A percentile compares a stretch with the other conserved stretches of the same genome.
Evolutionary conservation across 1,140 invertebrate genomes (phyloP).

Genomic region (Drosophila takahashii): DNA sequence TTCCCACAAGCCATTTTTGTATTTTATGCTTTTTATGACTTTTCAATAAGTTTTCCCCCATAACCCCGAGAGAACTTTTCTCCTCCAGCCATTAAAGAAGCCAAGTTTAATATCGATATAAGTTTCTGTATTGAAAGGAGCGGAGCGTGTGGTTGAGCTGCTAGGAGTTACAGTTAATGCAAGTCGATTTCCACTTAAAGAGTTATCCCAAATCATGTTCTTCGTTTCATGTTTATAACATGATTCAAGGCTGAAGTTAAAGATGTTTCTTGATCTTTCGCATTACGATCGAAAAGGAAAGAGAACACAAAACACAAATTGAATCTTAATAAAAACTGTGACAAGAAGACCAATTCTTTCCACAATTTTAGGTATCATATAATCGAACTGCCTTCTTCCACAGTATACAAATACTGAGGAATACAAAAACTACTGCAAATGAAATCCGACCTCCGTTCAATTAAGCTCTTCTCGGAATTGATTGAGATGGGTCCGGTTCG

Average conservation of each 20-base stretch:
- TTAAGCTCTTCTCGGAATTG: conserved; percentile 7
- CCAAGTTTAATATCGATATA: conserved; percentile 42
- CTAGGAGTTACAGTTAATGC: not conserved
- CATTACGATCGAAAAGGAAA: too few species aligned
- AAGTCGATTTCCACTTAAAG: not conserved
- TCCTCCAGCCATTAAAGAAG: conserved; percentile 30
- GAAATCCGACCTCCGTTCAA: conserved; percentile 13
- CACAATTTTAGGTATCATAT: too few species aligned
- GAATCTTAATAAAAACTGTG: too few species aligned
- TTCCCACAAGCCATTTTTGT: conserved; percentile 23
- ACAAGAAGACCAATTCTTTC: too few species aligned
- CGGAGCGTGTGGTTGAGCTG: not conserved
- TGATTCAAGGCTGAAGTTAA: too few species aligned
- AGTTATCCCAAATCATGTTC: not conserved
- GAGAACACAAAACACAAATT: too few species aligned
- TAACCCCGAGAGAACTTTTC: conserved; percentile 22
- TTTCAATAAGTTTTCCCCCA: conserved; percentile 65
- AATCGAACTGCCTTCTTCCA: too few species aligned
- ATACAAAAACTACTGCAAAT: not conserved
- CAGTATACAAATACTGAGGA: not conserved
- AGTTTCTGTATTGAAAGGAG: conserved; percentile 8
- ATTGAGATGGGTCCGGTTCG: not conserved
- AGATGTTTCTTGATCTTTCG: too few species aligned
- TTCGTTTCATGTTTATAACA: too few species aligned
- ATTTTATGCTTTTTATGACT: conserved; percentile 66